A percentile compares a stretch with the other conserved stretches of the same genome.
phyloP scores from a whole-genome alignment of 1,140 invertebrate genomes.

The Drosophila gunungcola region DNA sequence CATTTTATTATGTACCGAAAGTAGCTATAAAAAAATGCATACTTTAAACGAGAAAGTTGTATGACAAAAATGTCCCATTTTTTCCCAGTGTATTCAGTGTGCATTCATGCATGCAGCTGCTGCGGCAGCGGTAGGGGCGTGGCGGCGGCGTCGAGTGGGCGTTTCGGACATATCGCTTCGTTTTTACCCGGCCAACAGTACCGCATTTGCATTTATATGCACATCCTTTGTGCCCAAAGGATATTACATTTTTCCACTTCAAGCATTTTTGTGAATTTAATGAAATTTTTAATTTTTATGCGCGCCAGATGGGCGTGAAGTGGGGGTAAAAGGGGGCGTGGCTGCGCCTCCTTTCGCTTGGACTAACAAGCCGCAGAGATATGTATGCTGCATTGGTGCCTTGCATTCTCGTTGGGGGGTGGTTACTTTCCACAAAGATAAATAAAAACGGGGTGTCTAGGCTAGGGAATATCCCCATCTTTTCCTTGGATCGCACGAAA shows the following conservation, averaged over 20 bases:
- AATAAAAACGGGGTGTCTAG: slow-evolving; percentile 25
- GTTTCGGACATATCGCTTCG: slow-evolving; percentile 43
- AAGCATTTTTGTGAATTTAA: slow-evolving; percentile 83
- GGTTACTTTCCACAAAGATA: slow-evolving; percentile 27
- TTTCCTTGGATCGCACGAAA: background rate
- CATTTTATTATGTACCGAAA: no score
- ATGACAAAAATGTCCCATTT: background rate
- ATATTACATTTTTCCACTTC: slow-evolving; percentile 83
- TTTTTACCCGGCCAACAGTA: slow-evolving; percentile 28
- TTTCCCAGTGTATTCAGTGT: slow-evolving; percentile 11
- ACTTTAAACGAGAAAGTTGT: no score
- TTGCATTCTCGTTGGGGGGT: slow-evolving; percentile 30
- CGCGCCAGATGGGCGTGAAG: slow-evolving; percentile 32
- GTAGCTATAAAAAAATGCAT: background rate
- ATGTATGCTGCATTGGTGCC: slow-evolving; percentile 36
- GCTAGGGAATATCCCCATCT: background rate
- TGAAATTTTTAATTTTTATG: slow-evolving; percentile 83
- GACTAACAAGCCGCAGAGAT: slow-evolving; percentile 51
- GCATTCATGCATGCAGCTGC: slow-evolving; percentile 43
- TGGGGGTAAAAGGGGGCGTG: background rate
- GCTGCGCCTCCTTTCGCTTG: slow-evolving; percentile 28
- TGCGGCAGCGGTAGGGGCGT: slow-evolving; percentile 11
- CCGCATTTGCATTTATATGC: slow-evolving; percentile 82
- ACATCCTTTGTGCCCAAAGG: slow-evolving; percentile 82
- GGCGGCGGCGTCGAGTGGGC: slow-evolving; percentile 6